Base-by-base conservation (phyloP, 2,113 vertebrate genomes). In the Anseranas semipalmata region DNA sequence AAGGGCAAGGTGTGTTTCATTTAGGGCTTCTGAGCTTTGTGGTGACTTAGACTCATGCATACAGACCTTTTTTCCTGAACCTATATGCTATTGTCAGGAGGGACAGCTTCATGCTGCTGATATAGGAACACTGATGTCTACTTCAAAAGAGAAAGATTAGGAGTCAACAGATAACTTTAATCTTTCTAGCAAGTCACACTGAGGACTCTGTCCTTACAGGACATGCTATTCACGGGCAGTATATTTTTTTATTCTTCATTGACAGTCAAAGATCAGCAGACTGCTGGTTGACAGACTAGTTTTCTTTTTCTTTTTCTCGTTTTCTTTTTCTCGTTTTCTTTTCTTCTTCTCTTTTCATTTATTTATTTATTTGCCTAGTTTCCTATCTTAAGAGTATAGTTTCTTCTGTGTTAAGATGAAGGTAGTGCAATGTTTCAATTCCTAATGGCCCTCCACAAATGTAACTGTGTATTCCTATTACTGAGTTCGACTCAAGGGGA, bases 141-240 rank as follows among this genome's bases (percentile, higher is more conserved):
- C 83, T 96, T 96, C 90, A 90, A 92, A 97, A 93, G 76, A 85
- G 73, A 75, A 79, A 90, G 72, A 91, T 80, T 81, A 90, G 60
- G 58, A 88, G 90, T 93, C 87, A 94, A 63, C 79, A 94, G 85
- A 94, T 81, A 78, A 86, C 84, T 94, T 75, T 9, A 78, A 74
- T 89, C 68, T 89, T 81, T 80, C 58, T 65, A 90, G 39, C 43
- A 86, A 63, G 85, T 80, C 76, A 84, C 62, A 27, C 56, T 45
- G 79, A 81, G 79, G n/a, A 58, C 76, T 92, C 33, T 96, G 87
- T 93, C 85, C 90, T 95, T 90, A 96, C 68, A 8, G 65, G 85
- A 90, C 94, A 73, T 45, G 43, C 43, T 17, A n/a, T 76, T 90
- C 72, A 84, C 76, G 93, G 56, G 70, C 46, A 60, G 7, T 28